phyloP scores from a whole-genome alignment of 2,888 invertebrate genomes.

The Brachypalpus laphriformis region DNA sequence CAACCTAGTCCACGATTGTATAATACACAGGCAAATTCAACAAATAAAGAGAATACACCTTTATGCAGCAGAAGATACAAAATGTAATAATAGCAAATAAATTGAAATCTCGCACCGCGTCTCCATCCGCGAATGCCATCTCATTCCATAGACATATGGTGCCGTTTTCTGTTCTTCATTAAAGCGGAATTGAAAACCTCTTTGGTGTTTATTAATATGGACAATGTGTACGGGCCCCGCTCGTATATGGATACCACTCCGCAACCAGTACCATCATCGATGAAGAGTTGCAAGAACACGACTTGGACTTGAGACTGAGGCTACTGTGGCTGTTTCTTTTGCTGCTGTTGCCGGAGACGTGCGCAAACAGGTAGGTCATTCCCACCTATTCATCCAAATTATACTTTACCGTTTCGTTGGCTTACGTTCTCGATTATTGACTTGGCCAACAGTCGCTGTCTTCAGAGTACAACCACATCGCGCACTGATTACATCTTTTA shows the following conservation, averaged over 20 bases:
- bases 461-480: constrained; percentile 62
- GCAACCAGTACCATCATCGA: constrained; percentile 27
- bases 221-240: constrained; percentile 39
- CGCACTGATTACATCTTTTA: constrained; percentile 70
- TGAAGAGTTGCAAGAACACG: constrained; percentile 49
- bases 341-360: constrained; percentile 43
- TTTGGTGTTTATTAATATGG: constrained; percentile 56
- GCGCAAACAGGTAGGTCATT: constrained; percentile 73
- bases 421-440: constrained; percentile 71
- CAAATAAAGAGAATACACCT: constrained; percentile 46
- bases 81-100: constrained; percentile 54
- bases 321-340: constrained; percentile 35
- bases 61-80: constrained; percentile 21
- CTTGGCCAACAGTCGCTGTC: constrained; percentile 59
- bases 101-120: constrained; percentile 40
- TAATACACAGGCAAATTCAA: constrained; percentile 30
- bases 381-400: constrained; percentile 73
- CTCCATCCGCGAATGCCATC: constrained; percentile 38
- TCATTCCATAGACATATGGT: constrained; percentile 30
- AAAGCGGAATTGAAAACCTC: constrained; percentile 66
- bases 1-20: constrained; percentile 17
- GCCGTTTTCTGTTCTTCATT: constrained; percentile 67
- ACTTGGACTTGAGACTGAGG: constrained; percentile 18
- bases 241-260: constrained; percentile 51
- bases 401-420: constrained; percentile 72